Evolutionary conservation across 2,888 invertebrate species (phyloP).

Genomic region (Pachycephus smyrnensis): DNA sequence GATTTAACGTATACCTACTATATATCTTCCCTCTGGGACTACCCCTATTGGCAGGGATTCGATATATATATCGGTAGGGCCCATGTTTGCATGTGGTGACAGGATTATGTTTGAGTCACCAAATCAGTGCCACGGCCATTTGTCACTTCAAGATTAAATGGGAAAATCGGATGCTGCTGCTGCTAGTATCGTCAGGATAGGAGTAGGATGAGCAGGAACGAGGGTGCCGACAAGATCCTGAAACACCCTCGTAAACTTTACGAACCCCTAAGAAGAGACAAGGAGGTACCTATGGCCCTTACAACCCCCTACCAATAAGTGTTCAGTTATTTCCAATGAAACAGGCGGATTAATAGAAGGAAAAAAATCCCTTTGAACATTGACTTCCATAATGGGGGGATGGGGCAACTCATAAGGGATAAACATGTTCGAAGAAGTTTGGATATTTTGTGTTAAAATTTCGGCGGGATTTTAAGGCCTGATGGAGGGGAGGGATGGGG

Average conservation of each 20-base stretch:
- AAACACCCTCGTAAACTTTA: background rate
- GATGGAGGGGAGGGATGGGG: conserved; percentile 5
- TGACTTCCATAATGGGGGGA: background rate
- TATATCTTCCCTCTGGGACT: conserved; percentile 26
- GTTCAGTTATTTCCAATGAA: background rate
- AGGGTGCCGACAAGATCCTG: conserved; percentile 27
- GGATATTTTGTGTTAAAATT: background rate
- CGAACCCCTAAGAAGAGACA: background rate
- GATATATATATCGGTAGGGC: conserved; percentile 44
- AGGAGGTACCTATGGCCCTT: background rate
- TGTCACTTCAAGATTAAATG: conserved; percentile 63
- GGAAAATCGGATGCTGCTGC: conserved; percentile 53
- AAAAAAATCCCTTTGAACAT: background rate
- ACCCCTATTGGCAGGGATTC: conserved; percentile 6
- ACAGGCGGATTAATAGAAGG: background rate
- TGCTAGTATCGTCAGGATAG: conserved; percentile 32
- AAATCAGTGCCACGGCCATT: conserved; percentile 60
- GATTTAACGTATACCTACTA: background rate
- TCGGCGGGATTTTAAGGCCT: background rate
- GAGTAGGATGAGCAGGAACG: conserved; percentile 15
- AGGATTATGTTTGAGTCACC: conserved; percentile 61
- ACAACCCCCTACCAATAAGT: background rate
- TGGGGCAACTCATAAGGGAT: background rate
- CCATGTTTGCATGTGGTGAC: conserved; percentile 60
- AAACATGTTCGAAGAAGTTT: background rate